Evolutionary conservation across 1,140 invertebrate species (phyloP).

Genomic region (Episyrphus balteatus): DNA sequence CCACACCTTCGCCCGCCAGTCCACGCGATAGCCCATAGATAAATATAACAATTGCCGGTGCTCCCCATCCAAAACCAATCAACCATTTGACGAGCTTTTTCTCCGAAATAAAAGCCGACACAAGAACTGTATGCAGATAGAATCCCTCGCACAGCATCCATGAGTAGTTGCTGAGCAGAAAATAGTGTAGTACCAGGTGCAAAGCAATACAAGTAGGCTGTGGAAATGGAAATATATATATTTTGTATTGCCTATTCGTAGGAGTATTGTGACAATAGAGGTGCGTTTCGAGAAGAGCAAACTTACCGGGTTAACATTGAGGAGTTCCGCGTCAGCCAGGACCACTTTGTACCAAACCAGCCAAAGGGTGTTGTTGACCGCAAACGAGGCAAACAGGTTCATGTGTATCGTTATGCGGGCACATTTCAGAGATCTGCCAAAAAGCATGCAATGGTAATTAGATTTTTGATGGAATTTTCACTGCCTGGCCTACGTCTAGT

Average conservation of each 20-base stretch:
- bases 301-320: constrained; percentile 41
- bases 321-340: constrained; percentile 39
- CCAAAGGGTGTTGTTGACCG: constrained; percentile 63
- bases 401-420: constrained; percentile 85
- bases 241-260: neutral
- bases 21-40: constrained; percentile 54
- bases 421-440: constrained; percentile 53
- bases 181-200: constrained; percentile 79
- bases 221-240: constrained; percentile 6
- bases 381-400: constrained; percentile 86
- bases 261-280: neutral
- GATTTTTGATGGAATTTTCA: too few relatives aligned
- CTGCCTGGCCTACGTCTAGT: too few relatives aligned
- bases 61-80: constrained; percentile 73
- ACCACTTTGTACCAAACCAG: constrained; percentile 51
- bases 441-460: constrained; percentile 8
- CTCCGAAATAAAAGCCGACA: constrained; percentile 82
- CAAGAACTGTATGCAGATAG: constrained; percentile 85
- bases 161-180: constrained; percentile 83
- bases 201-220: constrained; percentile 71
- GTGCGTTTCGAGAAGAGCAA: too few relatives aligned
- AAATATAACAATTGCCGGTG: constrained; percentile 57
- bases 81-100: constrained; percentile 71
- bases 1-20: constrained; percentile 38
- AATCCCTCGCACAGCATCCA: constrained; percentile 94